Evolutionary conservation across 2,888 invertebrate species (phyloP), one percentile per base, ranked within the genome.

Genomic region (Plebejus argus): DNA sequence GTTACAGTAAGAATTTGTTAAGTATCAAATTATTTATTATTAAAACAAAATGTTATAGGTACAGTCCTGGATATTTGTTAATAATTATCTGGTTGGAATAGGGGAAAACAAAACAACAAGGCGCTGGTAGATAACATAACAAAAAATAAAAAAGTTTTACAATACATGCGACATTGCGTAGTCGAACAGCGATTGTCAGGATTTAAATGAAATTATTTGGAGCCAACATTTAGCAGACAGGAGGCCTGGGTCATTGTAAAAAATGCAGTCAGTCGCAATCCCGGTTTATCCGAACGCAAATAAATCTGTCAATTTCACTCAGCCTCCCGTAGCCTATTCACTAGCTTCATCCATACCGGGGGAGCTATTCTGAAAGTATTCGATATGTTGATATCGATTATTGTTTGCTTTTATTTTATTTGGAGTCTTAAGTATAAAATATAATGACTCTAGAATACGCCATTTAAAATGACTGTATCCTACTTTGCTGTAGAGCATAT

Each of bases 271-370:
- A 85, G 84, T 84, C 86, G 86, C 90, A 88, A 88, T 88, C 87
- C 89, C 83, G 85, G 88, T 87, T 91, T 90, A 91, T 89, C 87
- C 89, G 84, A 86, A 88, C 90, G 89, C 88, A 89, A 93, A 93
- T 93, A 93, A 93, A 93, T 92, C 93, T 93, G 93, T 92, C 93
- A 92, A 91, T 92, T 92, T 92, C 93, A 92, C 90, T 92, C 92
- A 91, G 85, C 86, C 89, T 87, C 86, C 89, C 86, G 85, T 85
- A 86, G 86, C 82, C 87, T 86, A 85, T 86, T 84, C 85, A 85
- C 85, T 87, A 82, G 82, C 80, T 81, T 76, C 78, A 81, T 77
- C 78, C 77, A 77, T 79, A 66, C 66, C 66, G 28, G 66, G 66
- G 18, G 76, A 78, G 56, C 75, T 81, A 85, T 83, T 84, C 80